Evolutionary conservation across 2,888 invertebrate species (phyloP).

Genomic region (Blomia tropicalis): DNA sequence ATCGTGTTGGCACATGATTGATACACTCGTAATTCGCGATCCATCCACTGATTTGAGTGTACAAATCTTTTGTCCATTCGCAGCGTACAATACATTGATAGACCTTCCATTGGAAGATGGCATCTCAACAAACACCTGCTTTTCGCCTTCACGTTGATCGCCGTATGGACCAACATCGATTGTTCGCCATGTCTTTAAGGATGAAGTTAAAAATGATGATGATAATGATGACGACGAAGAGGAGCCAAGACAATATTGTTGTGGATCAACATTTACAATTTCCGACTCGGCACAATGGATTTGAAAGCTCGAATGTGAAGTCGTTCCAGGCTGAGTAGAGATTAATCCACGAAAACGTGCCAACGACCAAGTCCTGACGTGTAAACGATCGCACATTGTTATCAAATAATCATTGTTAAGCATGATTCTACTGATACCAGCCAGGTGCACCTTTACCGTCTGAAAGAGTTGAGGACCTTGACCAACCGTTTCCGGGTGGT

Average conservation of each 20-base stretch:
- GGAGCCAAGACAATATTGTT: neutral
- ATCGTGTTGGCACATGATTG: slow-evolving; percentile 57
- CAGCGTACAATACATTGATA: slow-evolving; percentile 22
- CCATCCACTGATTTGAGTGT: slow-evolving; percentile 85
- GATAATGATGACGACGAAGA: neutral
- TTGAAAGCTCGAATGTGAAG: slow-evolving; percentile 91
- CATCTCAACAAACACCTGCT: slow-evolving; percentile 71
- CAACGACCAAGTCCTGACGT: slow-evolving; percentile 91
- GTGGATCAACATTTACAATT: no score
- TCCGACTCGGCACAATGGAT: slow-evolving; percentile 61
- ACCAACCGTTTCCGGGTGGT: slow-evolving; percentile 96
- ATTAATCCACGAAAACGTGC: slow-evolving; percentile 96
- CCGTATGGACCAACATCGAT: slow-evolving; percentile 64
- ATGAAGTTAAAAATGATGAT: neutral
- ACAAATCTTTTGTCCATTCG: slow-evolving; percentile 52
- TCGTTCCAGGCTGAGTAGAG: slow-evolving; percentile 93
- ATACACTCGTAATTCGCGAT: slow-evolving; percentile 81
- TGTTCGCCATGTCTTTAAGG: neutral
- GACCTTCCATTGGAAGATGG: neutral
- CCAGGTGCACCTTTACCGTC: slow-evolving; percentile 91
- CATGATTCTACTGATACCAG: slow-evolving; percentile 73
- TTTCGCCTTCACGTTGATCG: slow-evolving; percentile 84
- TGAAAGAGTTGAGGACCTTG: slow-evolving; percentile 96
- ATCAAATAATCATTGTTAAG: slow-evolving; percentile 86
- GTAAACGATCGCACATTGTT: slow-evolving; percentile 36